Conservation (phyloP, 2,797 vertebrate species). For the Fistularia tabacaria region DNA sequence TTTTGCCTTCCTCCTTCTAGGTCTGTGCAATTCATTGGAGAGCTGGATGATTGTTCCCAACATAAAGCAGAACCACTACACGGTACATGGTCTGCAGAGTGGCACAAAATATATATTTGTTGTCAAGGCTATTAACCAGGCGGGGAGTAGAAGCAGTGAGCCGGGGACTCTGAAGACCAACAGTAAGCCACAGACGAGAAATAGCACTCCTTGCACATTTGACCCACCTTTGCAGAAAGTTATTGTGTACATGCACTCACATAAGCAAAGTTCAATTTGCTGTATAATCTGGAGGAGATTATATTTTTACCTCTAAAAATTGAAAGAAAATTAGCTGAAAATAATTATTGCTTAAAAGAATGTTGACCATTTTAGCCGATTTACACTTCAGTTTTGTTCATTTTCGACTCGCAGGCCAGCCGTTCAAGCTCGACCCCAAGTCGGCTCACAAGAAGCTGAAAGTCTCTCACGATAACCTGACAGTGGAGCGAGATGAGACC, state of each 20-base stretch:
- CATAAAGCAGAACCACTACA: slow-evolving; percentile 99
- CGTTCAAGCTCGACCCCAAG: slow-evolving; percentile 97
- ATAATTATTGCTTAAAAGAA: not conserved
- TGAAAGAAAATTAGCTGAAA: slow-evolving; percentile 22
- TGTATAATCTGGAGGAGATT: not conserved
- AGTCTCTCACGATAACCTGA: slow-evolving; percentile 94
- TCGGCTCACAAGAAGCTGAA: slow-evolving; percentile 96
- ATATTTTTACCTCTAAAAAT: not conserved
- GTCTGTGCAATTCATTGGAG: slow-evolving; percentile 78
- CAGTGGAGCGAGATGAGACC: slow-evolving; percentile 94
- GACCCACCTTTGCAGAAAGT: slow-evolving; percentile 9
- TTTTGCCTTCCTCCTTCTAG: slow-evolving; percentile 22
- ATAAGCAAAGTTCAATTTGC: slow-evolving; percentile 1
- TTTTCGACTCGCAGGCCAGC: slow-evolving; percentile 79
- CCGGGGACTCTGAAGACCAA: slow-evolving; percentile 96
- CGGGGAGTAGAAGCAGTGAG: slow-evolving; percentile 93
- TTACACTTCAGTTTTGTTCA: not conserved
- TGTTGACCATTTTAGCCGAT: not conserved
- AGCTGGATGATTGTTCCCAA: slow-evolving; percentile 99
- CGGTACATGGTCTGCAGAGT: slow-evolving; percentile 94
- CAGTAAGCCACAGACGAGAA: slow-evolving; percentile 79
- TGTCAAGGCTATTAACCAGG: slow-evolving; percentile 98
- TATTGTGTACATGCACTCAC: not conserved
- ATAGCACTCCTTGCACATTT: not conserved
- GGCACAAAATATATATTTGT: slow-evolving; percentile 98